These are phyloP conservation scores for Drosophila fulvimacula DNA, from an alignment of 2,888 invertebrate genomes.

Conservation along the genomic window DNA sequence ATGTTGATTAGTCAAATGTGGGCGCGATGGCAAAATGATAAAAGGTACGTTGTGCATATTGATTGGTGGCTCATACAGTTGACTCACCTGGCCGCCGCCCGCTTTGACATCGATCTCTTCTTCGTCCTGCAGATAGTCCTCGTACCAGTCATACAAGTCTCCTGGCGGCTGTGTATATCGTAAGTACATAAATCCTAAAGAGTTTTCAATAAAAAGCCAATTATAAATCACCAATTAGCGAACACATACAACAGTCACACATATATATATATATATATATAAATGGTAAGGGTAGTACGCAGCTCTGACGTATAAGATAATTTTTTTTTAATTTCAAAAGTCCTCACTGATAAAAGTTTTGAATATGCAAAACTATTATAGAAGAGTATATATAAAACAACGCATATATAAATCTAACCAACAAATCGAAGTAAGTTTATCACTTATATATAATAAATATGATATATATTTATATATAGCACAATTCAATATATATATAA, in stretches of 20 bases:
- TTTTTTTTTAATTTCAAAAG: no score
- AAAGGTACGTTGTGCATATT: slow-evolving; percentile 17
- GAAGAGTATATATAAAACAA: not conserved
- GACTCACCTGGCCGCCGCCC: slow-evolving; percentile 94
- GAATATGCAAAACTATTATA: no score
- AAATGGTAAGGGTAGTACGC: slow-evolving; percentile 16
- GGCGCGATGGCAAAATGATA: no score
- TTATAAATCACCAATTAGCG: no score
- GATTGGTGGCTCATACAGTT: slow-evolving; percentile 74
- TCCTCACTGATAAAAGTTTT: not conserved
- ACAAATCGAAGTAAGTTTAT: not conserved
- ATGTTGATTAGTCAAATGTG: not conserved
- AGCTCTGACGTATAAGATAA: no score
- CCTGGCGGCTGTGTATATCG: slow-evolving; percentile 98
- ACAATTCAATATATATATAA: no score
- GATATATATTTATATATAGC: no score
- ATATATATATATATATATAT: no score
- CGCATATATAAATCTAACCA: not conserved
- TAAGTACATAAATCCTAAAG: slow-evolving; percentile 90
- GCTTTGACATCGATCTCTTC: slow-evolving; percentile 99
- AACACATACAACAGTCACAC: no score
- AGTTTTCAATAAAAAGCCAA: slow-evolving; percentile 2
- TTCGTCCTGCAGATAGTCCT: slow-evolving; percentile 97
- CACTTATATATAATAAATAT: not conserved
- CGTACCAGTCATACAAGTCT: slow-evolving; percentile 98